phyloP scores from a whole-genome alignment of 2,113 vertebrate genomes.

The Nibea albiflora region DNA sequence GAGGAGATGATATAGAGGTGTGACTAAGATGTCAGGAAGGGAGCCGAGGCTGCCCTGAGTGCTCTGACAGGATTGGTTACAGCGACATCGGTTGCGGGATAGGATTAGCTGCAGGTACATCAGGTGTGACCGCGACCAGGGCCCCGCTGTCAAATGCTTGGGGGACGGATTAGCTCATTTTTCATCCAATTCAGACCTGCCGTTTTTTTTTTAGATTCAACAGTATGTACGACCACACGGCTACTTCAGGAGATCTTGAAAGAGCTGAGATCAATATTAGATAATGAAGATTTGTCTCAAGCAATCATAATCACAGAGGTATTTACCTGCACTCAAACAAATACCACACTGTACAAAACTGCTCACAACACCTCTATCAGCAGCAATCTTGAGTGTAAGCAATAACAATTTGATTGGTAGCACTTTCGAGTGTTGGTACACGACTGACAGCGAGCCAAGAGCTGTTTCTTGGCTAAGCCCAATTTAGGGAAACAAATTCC shows the following conservation, averaged over 20 bases:
- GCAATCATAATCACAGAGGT: neutral
- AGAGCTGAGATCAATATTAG: neutral
- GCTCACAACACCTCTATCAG: neutral
- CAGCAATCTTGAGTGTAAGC: neutral
- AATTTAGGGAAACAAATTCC: slow-evolving; percentile 37
- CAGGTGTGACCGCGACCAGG: slow-evolving; percentile 76
- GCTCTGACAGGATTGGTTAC: slow-evolving; percentile 79
- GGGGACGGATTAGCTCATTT: slow-evolving; percentile 64
- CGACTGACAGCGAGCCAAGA: slow-evolving; percentile 11
- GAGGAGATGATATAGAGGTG: slow-evolving; percentile 59
- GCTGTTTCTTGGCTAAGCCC: slow-evolving; percentile 17
- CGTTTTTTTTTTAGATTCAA: slow-evolving; percentile 4
- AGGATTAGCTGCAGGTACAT: slow-evolving; percentile 79
- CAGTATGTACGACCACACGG: neutral
- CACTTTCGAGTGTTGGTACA: slow-evolving; percentile 13
- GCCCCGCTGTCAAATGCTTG: slow-evolving; percentile 68
- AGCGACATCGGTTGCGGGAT: slow-evolving; percentile 71
- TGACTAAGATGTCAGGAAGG: slow-evolving; percentile 69
- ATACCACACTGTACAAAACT: too few species aligned
- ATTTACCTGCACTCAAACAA: too few species aligned
- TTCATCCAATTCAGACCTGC: slow-evolving; percentile 8
- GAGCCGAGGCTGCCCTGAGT: slow-evolving; percentile 52
- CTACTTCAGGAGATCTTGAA: slow-evolving; percentile 11
- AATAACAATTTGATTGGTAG: neutral
- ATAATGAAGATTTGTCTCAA: neutral